Conservation (phyloP, 2,113 vertebrate genomes). For the Canis aureus region DNA sequence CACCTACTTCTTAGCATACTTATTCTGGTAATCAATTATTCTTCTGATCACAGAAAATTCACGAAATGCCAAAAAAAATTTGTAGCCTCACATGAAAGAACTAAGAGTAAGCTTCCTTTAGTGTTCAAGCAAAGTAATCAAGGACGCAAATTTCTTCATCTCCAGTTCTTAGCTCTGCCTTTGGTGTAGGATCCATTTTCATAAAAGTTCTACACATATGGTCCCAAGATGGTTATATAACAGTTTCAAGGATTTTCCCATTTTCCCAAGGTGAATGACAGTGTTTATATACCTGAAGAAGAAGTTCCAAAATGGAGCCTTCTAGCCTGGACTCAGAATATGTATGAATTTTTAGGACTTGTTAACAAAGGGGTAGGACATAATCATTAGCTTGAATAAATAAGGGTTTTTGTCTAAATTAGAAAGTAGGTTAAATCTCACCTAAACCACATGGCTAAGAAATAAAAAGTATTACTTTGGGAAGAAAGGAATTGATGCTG, state of each 20-base stretch:
- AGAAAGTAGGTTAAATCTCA: not conserved
- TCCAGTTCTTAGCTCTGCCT: not conserved
- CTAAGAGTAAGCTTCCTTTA: not conserved
- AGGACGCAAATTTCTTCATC: not conserved
- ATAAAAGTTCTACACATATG: not conserved
- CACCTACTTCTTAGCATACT: not conserved
- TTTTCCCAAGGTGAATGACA: not conserved
- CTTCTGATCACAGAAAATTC: not conserved
- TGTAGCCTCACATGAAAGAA: not conserved
- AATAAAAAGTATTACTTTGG: not conserved
- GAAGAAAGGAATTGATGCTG: not conserved
- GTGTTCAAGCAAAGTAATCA: not conserved
- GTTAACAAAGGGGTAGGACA: not conserved
- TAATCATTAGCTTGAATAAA: not conserved
- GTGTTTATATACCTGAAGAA: not conserved
- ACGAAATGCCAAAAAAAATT: not conserved
- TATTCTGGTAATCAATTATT: not conserved
- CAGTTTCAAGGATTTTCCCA: not conserved
- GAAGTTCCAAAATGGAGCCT: not conserved
- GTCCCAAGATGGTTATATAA: not conserved
- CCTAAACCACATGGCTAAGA: constrained; percentile 13
- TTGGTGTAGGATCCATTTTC: not conserved
- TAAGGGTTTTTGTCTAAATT: not conserved
- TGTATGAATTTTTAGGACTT: not conserved
- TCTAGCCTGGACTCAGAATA: not conserved